Conservation (phyloP, 2,888 invertebrate genomes). For the Adelognathus sp. region DNA sequence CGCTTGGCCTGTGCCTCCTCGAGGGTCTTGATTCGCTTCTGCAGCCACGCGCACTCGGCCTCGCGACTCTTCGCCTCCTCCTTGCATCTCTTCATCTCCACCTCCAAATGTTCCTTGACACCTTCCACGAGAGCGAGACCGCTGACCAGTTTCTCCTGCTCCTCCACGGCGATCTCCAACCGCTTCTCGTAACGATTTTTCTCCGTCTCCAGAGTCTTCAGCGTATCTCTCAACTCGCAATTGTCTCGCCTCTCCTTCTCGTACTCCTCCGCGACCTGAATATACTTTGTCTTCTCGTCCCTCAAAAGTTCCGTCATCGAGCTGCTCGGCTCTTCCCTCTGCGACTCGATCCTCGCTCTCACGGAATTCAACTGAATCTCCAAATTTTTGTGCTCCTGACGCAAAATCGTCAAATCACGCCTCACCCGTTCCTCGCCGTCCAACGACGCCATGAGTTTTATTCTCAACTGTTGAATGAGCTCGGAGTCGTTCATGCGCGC, state of each 20-base stretch:
- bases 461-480: slow-evolving; percentile 72
- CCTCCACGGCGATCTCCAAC: slow-evolving; percentile 81
- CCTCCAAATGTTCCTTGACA: slow-evolving; percentile 82
- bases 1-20: slow-evolving; percentile 73
- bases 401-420: slow-evolving; percentile 83
- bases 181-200: slow-evolving; percentile 82
- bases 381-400: slow-evolving; percentile 82
- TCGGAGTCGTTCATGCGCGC: slow-evolving; percentile 73
- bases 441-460: slow-evolving; percentile 84
- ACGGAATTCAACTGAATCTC: slow-evolving; percentile 77
- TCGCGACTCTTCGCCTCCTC: slow-evolving; percentile 82
- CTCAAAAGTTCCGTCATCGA: slow-evolving; percentile 62
- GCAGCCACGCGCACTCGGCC: slow-evolving; percentile 83
- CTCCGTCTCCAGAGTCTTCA: slow-evolving; percentile 81
- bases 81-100: slow-evolving; percentile 81
- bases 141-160: slow-evolving; percentile 80
- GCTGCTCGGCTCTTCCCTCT: slow-evolving; percentile 56
- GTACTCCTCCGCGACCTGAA: slow-evolving; percentile 65
- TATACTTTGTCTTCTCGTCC: slow-evolving; percentile 67
- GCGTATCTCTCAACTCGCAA: slow-evolving; percentile 81
- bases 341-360: slow-evolving; percentile 66
- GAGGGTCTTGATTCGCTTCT: slow-evolving; percentile 81
- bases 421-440: slow-evolving; percentile 86
- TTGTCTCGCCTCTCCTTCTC: slow-evolving; percentile 68
- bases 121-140: slow-evolving; percentile 72